Base-by-base conservation (phyloP, 2,113 vertebrate genomes). In the Pterocles burchelli region DNA sequence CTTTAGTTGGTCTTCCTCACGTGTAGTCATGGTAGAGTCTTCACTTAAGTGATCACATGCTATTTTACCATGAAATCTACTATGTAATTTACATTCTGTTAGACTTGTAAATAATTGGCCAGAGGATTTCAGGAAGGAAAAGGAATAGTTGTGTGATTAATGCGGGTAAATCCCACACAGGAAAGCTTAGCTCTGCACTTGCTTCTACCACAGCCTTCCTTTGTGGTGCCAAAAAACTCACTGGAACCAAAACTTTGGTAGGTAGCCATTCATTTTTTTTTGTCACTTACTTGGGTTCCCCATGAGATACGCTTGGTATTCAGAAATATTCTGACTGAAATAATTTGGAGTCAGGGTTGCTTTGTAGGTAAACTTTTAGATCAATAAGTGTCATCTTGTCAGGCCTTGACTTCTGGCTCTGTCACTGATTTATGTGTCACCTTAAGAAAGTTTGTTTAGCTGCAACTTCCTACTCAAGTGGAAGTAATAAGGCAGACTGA, bases 391-490 rank as follows among this genome's bases (percentile, higher is more conserved):
- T 88, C 31, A 33, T 76, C 62, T 85, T 90, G 88, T 77, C 85
- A 94, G 80, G 46, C 75, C 71, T 88, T 89, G 81, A 73, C 82
- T 96, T 88, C 85, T 93, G 67, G 17, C 88, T 84, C 43, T 86
- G 51, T 61, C 10, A 5, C 55, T 52, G 76, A 90, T 90, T 71
- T 90, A 68, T 88, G 13, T 96, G 75, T 93, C 70, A 67, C 76
- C 79, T 90, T 88, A 94, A 80, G 89, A 91, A 88, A 93, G 93
- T 77, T 89, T 93, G 82, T 84, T 92, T 81, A 45, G 74, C 54
- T 90, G 89, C 76, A 68, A 17, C 92, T 95, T 94, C 88, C 65
- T 88, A 73, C 72, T 90, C 72, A 94, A 88, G 88, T 92, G 68
- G 85, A 94, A 90, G 63, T 92, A 93, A 90, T 85, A 94, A 83